Percentiles rank a stretch among this genome's conserved stretches.
Conservation (phyloP, 2,113 vertebrate genomes). For the Sciurus niger region DNA sequence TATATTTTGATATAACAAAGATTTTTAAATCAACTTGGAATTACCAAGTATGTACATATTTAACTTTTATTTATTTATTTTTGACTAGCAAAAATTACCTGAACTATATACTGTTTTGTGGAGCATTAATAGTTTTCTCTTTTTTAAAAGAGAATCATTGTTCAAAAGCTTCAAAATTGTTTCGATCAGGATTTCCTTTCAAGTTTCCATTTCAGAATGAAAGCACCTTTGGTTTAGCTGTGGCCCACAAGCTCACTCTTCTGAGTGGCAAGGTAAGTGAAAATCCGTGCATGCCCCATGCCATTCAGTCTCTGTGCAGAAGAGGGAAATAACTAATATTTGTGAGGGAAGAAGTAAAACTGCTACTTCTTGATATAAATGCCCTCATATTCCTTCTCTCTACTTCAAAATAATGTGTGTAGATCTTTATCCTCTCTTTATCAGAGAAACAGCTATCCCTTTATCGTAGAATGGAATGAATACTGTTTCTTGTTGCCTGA, state of each 20-base stretch:
- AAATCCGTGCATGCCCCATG: neutral
- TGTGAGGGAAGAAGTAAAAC: neutral
- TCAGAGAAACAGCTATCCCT: neutral
- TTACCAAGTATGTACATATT: neutral
- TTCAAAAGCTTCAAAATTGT: neutral
- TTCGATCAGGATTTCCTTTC: slow-evolving; percentile 17
- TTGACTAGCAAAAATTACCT: neutral
- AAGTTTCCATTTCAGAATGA: neutral
- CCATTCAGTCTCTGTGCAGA: neutral
- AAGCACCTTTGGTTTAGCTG: neutral
- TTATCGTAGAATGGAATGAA: neutral
- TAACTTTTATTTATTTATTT: neutral
- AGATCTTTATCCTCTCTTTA: neutral
- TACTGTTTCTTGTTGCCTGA: neutral
- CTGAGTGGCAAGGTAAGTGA: neutral
- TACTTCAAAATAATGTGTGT: neutral
- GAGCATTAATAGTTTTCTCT: slow-evolving; percentile 14
- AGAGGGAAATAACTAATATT: neutral
- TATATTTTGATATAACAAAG: neutral
- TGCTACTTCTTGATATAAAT: neutral
- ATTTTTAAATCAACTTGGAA: neutral
- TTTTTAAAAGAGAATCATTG: neutral
- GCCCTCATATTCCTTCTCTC: neutral
- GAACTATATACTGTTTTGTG: neutral
- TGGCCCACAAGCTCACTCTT: neutral